Conservation (phyloP, 2,888 invertebrate genomes). For the Tipula lateralis region DNA sequence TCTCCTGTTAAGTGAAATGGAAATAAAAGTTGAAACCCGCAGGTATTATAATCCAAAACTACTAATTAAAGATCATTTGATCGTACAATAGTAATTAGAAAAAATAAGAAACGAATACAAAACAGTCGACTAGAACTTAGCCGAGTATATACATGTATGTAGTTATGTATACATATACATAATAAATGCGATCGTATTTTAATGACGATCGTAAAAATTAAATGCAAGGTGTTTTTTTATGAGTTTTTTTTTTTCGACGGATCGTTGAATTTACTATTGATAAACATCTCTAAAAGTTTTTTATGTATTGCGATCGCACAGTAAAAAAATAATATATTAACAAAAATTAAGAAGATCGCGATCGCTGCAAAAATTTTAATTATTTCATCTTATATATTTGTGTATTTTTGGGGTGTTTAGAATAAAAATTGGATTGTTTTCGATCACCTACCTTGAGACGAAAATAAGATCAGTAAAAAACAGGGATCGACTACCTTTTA, state of each 20-base stretch:
- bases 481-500: neutral
- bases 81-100: constrained; percentile 24
- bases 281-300: neutral
- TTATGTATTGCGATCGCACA: neutral
- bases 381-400: neutral
- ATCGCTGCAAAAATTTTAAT: neutral
- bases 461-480: too few species aligned
- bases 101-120: neutral
- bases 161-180: neutral
- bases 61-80: constrained; percentile 9
- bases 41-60: neutral
- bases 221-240: constrained; percentile 19
- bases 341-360: neutral
- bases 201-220: neutral
- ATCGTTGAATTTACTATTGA: constrained; percentile 11
- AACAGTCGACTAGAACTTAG: neutral
- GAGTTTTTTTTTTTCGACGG: neutral
- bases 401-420: neutral
- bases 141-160: neutral
- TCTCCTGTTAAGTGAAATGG: neutral
- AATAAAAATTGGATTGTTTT: neutral
- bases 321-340: neutral
- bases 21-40: neutral
- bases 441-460: neutral
- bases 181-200: neutral